Conservation (phyloP, 2,113 vertebrate genomes). For the Desmodus rotundus region DNA sequence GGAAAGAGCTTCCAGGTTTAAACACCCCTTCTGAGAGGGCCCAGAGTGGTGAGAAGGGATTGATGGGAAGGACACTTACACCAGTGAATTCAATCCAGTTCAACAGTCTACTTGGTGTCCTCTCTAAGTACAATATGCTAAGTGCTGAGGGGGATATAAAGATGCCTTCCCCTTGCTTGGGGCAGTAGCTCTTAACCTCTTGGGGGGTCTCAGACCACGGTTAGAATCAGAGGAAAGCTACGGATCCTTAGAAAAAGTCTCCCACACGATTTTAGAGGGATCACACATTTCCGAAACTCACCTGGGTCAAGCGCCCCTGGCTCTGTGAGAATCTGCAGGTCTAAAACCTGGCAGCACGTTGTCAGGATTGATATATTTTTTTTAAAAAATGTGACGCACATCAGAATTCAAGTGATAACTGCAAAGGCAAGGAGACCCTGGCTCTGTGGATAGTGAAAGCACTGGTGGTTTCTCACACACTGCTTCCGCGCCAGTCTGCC, state of each 20-base stretch:
- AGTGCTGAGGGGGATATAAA: not conserved
- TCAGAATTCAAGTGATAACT: not conserved
- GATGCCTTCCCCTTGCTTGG: not conserved
- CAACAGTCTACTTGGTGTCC: not conserved
- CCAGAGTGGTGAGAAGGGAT: not conserved
- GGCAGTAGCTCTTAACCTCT: not conserved
- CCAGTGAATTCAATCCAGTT: not conserved
- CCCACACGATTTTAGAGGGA: not conserved
- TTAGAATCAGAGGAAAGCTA: not conserved
- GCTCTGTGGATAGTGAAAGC: not conserved
- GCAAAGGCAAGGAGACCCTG: not conserved
- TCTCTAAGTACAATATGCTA: not conserved
- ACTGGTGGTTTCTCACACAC: not conserved
- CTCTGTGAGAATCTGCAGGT: not conserved
- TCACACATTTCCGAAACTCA: not conserved
- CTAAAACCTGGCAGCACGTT: not conserved
- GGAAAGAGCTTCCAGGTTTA: slow-evolving; percentile 6
- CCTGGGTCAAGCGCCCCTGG: not conserved
- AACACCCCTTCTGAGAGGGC: not conserved
- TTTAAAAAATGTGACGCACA: not conserved
- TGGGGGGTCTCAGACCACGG: not conserved
- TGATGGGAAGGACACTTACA: not conserved
- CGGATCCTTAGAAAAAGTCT: not conserved
- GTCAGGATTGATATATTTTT: not conserved
- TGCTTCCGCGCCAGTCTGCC: no score